Evolutionary conservation across 1,140 invertebrate genomes (phyloP).

Genomic region (Cryptotermes secundus): DNA sequence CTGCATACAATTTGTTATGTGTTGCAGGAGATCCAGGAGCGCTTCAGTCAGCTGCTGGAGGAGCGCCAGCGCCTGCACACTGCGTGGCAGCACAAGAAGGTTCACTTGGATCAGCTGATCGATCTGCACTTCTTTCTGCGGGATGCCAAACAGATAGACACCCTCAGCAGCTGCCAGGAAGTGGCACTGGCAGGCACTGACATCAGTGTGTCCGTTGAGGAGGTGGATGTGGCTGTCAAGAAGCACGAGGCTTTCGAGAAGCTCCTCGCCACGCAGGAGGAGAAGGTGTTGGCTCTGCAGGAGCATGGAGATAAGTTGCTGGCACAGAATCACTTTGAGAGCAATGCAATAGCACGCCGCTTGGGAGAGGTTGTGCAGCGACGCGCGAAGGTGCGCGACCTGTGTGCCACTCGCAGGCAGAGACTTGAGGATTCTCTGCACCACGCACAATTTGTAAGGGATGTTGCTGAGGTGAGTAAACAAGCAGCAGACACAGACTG

Average conservation of each 20-base stretch:
- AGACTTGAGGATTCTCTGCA: conserved; percentile 77
- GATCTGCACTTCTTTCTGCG: conserved; percentile 93
- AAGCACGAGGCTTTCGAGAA: conserved; percentile 92
- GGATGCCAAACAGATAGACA: conserved; percentile 92
- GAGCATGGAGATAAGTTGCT: conserved; percentile 88
- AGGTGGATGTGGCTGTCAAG: conserved; percentile 81
- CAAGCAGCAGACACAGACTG: not conserved
- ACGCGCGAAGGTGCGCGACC: conserved; percentile 67
- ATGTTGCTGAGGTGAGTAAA: conserved; percentile 72
- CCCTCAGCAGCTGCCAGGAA: conserved; percentile 85
- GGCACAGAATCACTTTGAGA: conserved; percentile 92
- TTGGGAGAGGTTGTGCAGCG: conserved; percentile 70
- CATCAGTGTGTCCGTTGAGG: conserved; percentile 63
- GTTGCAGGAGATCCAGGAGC: conserved; percentile 73
- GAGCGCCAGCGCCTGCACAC: conserved; percentile 76
- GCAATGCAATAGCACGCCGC: conserved; percentile 73
- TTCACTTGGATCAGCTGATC: conserved; percentile 90
- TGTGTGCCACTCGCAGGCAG: conserved; percentile 62
- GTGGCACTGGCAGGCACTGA: conserved; percentile 35
- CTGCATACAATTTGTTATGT: too few species aligned
- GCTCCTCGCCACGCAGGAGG: conserved; percentile 78
- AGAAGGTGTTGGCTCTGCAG: conserved; percentile 80
- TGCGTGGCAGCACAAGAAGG: conserved; percentile 87
- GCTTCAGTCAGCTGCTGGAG: conserved; percentile 71
- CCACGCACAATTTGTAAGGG: conserved; percentile 87